phyloP scores from a whole-genome alignment of 1,140 invertebrate genomes.

The Gryllus bimaculatus region DNA sequence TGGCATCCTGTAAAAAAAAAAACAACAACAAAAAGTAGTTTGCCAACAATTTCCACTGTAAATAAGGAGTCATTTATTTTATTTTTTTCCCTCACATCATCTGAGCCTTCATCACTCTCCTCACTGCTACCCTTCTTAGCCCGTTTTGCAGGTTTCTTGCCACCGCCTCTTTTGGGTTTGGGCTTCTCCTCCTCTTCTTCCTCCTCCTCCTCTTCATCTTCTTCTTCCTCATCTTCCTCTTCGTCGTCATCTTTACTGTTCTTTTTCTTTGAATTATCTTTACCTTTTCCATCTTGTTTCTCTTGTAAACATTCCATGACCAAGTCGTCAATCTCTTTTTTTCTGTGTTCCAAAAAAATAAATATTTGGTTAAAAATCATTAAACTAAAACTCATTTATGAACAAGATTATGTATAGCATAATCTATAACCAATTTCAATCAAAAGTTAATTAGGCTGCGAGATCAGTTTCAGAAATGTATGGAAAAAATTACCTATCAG shows the following conservation, averaged over 20 bases:
- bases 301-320: slow-evolving; percentile 66
- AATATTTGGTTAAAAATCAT: slow-evolving; percentile 3
- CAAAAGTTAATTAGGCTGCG: neutral
- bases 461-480: neutral
- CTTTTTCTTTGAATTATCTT: slow-evolving; percentile 39
- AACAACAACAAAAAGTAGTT: neutral
- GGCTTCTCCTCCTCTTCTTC: slow-evolving; percentile 50
- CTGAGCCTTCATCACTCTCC: slow-evolving; percentile 45
- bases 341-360: slow-evolving; percentile 39
- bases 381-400: slow-evolving; percentile 10
- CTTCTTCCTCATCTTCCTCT: slow-evolving; percentile 46
- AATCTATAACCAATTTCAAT: neutral
- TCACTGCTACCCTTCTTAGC: slow-evolving; percentile 48
- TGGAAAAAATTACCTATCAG: slow-evolving; percentile 40
- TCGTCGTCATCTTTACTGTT: slow-evolving; percentile 50
- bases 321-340: slow-evolving; percentile 73
- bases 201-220: slow-evolving; percentile 41
- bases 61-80: neutral
- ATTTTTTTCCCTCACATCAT: slow-evolving; percentile 25
- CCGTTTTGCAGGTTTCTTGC: slow-evolving; percentile 45
- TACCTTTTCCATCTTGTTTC: slow-evolving; percentile 42
- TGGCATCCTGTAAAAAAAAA: slow-evolving; percentile 39
- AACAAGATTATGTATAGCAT: slow-evolving; percentile 17
- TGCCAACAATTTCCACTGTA: neutral
- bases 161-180: slow-evolving; percentile 34